These are phyloP conservation scores for Drosophila ficusphila DNA, from an alignment of 1,140 invertebrate species.

Conservation along the genomic window DNA sequence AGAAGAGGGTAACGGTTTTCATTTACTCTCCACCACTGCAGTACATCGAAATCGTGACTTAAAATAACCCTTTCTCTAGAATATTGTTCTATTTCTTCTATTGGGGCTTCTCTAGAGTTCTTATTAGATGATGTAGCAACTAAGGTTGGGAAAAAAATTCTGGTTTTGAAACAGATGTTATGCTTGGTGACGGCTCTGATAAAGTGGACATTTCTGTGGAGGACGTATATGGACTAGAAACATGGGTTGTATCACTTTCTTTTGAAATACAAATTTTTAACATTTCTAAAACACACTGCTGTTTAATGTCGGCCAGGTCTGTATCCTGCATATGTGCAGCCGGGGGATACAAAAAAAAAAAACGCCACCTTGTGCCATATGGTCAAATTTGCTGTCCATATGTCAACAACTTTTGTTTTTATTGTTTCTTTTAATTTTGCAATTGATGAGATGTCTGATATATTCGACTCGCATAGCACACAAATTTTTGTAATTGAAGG, in stretches of 20 bases:
- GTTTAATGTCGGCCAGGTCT: slow-evolving; percentile 24
- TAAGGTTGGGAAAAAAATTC: slow-evolving; percentile 34
- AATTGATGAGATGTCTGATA: slow-evolving; percentile 24
- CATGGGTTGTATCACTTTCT: slow-evolving; percentile 19
- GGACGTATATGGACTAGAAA: slow-evolving; percentile 23
- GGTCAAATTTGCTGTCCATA: slow-evolving; percentile 31
- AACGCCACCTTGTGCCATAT: slow-evolving; percentile 35
- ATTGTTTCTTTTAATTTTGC: slow-evolving; percentile 31
- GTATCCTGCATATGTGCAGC: slow-evolving; percentile 29
- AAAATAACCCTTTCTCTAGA: slow-evolving; percentile 31
- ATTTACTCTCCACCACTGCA: slow-evolving; percentile 31
- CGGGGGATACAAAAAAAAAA: slow-evolving; percentile 29
- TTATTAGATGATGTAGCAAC: slow-evolving; percentile 27
- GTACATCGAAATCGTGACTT: slow-evolving; percentile 36
- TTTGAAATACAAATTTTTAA: slow-evolving; percentile 25
- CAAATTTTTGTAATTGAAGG: slow-evolving; percentile 30
- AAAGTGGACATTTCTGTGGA: slow-evolving; percentile 14
- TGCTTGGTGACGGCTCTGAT: slow-evolving; percentile 23
- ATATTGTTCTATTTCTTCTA: slow-evolving; percentile 34
- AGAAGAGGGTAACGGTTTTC: slow-evolving; percentile 35
- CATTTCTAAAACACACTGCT: slow-evolving; percentile 19
- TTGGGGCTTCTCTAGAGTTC: slow-evolving; percentile 22
- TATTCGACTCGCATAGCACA: slow-evolving; percentile 8
- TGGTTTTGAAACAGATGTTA: slow-evolving; percentile 31
- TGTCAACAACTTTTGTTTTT: slow-evolving; percentile 30